Evolutionary conservation across 2,797 vertebrate genomes (phyloP).

Genomic region (Sebastes taczanowskii): DNA sequence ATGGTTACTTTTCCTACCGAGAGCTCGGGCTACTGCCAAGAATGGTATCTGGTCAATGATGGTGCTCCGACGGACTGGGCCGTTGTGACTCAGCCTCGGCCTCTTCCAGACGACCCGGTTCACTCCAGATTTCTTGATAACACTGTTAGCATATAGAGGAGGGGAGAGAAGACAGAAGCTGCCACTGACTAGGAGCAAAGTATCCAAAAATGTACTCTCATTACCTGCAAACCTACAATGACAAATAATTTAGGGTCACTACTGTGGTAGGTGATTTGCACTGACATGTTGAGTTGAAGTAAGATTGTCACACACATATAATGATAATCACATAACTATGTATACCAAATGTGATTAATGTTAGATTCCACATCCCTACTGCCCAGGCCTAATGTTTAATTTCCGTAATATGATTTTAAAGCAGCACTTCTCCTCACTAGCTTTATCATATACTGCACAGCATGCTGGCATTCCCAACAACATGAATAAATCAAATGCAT

Average conservation of each 20-base stretch:
- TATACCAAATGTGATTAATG: background rate
- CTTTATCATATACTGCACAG: background rate
- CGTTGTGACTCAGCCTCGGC: slow-evolving; percentile 92
- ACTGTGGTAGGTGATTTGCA: background rate
- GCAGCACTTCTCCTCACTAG: background rate
- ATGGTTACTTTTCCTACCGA: slow-evolving; percentile 82
- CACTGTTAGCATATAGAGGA: slow-evolving; percentile 73
- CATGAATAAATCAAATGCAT: background rate
- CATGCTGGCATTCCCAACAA: background rate
- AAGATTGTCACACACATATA: rapidly evolving
- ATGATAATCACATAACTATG: background rate
- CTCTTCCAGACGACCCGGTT: slow-evolving; percentile 98
- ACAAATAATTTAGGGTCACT: background rate
- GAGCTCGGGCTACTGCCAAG: slow-evolving; percentile 93
- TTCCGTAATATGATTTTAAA: background rate
- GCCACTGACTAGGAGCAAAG: background rate
- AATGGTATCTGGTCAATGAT: slow-evolving; percentile 98
- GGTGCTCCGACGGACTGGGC: slow-evolving; percentile 94
- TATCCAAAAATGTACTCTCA: background rate
- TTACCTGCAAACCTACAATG: background rate
- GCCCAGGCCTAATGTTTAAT: background rate
- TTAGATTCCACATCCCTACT: background rate
- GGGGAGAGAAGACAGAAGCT: background rate
- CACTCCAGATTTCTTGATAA: slow-evolving; percentile 98
- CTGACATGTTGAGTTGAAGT: background rate